Base-by-base conservation (phyloP, 2,888 invertebrate genomes). In the Polyploca ridens region DNA sequence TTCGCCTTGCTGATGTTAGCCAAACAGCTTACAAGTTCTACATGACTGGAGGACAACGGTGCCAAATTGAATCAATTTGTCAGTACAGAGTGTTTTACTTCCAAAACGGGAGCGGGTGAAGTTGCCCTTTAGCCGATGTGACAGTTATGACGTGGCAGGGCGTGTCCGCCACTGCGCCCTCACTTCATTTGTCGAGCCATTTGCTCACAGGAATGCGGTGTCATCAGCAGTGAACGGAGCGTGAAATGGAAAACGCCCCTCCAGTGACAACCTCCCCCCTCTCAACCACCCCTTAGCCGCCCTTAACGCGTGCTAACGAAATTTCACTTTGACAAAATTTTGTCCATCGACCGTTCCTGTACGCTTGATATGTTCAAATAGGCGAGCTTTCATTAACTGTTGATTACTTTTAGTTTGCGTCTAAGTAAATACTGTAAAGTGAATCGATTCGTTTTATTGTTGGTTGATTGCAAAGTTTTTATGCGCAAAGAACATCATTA, bases 161-260 rank as follows among this genome's bases (percentile, higher is more conserved):
- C 93, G 93, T 91, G 91, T 81, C 88, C 84, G 81, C 85, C 87
- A 79, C 81, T 84, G 89, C 88, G 86, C 89, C 89, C 90, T 88
- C 88, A 79, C 82, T 93, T 90, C 93, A 93, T 94, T 93, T 93
- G 92, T 87, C 93, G 94, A 91, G 84, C 93, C 93, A 94, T 94
- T 93, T 93, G 91, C 85, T 85, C 83, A 76, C 71, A 77, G 93
- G 94, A 92, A 94, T 94, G 94, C 91, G 87, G 90, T 91, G 93
- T 93, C 94, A 94, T 94, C 93, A 94, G 90, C 77, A 85, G 73
- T 76, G 89, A 93, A 87, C 90, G 90, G 90, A 92, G 89, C 94
- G 94, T 94, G 92, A 89, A 94, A 94, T 94, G 90, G 94, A 93
- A 94, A 88, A 94, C 93, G 93, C 94, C 94, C 93, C 89, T 81